phyloP scores from a whole-genome alignment of 2,888 invertebrate genomes.

The Brachycybe producta region DNA sequence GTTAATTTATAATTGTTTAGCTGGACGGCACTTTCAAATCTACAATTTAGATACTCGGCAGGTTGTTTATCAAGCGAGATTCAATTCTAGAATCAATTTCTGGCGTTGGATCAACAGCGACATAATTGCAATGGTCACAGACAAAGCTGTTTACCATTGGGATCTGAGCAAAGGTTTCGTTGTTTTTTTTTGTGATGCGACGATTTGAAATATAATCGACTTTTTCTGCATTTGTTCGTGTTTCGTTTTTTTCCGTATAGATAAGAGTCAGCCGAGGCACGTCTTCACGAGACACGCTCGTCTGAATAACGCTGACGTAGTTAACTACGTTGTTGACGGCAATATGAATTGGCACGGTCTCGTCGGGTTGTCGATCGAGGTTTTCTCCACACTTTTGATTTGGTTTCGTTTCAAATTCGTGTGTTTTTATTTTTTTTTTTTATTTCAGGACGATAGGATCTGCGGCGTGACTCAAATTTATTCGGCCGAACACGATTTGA shows the following conservation, averaged over 20 bases:
- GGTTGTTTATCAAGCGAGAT: conserved; percentile 28
- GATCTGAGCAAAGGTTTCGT: conserved; percentile 29
- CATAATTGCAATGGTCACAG: conserved; percentile 32
- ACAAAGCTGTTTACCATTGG: conserved; percentile 33
- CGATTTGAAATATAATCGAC: not conserved
- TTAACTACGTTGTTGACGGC: conserved; percentile 32
- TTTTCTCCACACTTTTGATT: conserved; percentile 21
- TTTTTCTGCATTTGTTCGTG: not conserved
- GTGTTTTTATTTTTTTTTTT: not conserved
- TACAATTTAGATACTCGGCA: conserved; percentile 31
- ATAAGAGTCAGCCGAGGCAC: conserved; percentile 11
- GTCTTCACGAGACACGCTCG: conserved; percentile 30
- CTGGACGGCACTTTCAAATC: conserved; percentile 24
- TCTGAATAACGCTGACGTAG: conserved; percentile 32
- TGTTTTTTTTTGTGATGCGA: no score
- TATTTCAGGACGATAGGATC: conserved; percentile 31
- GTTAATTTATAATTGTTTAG: conserved; percentile 18
- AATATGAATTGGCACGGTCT: conserved; percentile 32
- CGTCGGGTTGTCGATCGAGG: conserved; percentile 33
- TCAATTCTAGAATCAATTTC: conserved; percentile 29
- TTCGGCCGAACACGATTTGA: conserved; percentile 32
- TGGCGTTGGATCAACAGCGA: conserved; percentile 34
- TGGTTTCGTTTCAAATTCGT: not conserved
- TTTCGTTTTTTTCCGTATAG: not conserved
- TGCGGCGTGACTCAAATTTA: conserved; percentile 34